Conservation (phyloP, 1,140 invertebrate species). For the Nephotettix cincticeps region DNA sequence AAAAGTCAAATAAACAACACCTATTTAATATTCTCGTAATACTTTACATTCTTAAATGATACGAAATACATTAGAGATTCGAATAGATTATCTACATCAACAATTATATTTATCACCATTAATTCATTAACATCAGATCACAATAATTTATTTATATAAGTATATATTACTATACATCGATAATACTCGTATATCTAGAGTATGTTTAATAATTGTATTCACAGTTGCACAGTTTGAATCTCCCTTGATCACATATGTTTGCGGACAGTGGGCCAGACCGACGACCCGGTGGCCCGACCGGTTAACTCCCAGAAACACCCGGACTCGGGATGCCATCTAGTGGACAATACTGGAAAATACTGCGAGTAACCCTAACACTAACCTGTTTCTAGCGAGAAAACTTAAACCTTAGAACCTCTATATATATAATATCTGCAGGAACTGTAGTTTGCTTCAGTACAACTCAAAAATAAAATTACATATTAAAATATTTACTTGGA, state of each 20-base stretch:
- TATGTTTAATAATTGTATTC: conserved; percentile 18
- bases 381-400: conserved; percentile 29
- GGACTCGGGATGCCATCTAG: not conserved
- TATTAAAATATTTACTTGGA: conserved; percentile 36
- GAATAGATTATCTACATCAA: conserved; percentile 23
- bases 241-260: conserved; percentile 17
- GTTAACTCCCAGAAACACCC: not conserved
- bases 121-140: conserved; percentile 26
- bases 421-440: conserved; percentile 39
- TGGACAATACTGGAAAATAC: conserved; percentile 40
- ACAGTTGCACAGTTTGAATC: conserved; percentile 19
- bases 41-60: not conserved
- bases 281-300: not conserved
- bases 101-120: conserved; percentile 27
- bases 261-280: not conserved
- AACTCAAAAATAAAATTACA: conserved; percentile 29
- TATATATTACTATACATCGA: conserved; percentile 19
- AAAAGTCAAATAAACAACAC: not conserved
- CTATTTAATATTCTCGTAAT: not conserved
- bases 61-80: conserved; percentile 1
- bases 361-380: conserved; percentile 31
- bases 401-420: conserved; percentile 38
- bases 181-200: conserved; percentile 16
- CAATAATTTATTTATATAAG: conserved; percentile 26
- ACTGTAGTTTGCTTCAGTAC: conserved; percentile 38